A percentile compares a stretch with the other conserved stretches of the same genome.
Evolutionary conservation across 2,888 invertebrate genomes (phyloP).

Genomic region (Megaustenia siamemsis): DNA sequence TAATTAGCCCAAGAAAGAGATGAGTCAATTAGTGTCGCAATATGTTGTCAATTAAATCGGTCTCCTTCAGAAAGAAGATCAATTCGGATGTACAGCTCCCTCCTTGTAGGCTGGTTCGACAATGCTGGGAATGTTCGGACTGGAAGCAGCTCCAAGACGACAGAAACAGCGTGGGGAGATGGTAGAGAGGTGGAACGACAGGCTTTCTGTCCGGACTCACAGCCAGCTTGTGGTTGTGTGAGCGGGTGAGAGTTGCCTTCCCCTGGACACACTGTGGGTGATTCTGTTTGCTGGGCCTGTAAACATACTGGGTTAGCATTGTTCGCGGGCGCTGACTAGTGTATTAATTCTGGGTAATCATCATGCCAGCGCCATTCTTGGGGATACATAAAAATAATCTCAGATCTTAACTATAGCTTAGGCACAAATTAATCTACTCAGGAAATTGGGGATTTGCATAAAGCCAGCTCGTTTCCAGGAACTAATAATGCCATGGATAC

Average conservation of each 20-base stretch:
- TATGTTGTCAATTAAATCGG: no score
- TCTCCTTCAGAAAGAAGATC: conserved; percentile 72
- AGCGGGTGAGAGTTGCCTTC: conserved; percentile 21
- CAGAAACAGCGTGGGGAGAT: conserved; percentile 24
- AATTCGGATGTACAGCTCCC: conserved; percentile 75
- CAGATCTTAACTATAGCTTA: not conserved
- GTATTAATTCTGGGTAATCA: conserved; percentile 22
- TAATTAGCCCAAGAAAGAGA: no score
- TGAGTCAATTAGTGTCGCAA: no score
- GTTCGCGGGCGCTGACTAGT: conserved; percentile 34
- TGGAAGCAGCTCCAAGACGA: conserved; percentile 28
- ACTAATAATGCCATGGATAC: conserved; percentile 50
- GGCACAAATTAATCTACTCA: not conserved
- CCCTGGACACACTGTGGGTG: not conserved
- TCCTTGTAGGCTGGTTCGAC: conserved; percentile 54
- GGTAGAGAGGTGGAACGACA: conserved; percentile 20
- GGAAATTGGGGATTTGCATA: conserved; percentile 11
- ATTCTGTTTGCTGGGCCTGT: not conserved
- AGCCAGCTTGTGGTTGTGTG: conserved; percentile 5
- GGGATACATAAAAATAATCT: conserved; percentile 14
- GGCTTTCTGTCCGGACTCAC: conserved; percentile 10
- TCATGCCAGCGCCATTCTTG: conserved; percentile 21
- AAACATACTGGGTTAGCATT: conserved; percentile 29
- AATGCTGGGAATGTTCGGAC: not conserved
- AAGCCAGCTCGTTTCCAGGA: not conserved